Evolutionary conservation across 2,113 vertebrate genomes (phyloP), one percentile per base, ranked within the genome.

Genomic region (Coptodon bakossiorum): DNA sequence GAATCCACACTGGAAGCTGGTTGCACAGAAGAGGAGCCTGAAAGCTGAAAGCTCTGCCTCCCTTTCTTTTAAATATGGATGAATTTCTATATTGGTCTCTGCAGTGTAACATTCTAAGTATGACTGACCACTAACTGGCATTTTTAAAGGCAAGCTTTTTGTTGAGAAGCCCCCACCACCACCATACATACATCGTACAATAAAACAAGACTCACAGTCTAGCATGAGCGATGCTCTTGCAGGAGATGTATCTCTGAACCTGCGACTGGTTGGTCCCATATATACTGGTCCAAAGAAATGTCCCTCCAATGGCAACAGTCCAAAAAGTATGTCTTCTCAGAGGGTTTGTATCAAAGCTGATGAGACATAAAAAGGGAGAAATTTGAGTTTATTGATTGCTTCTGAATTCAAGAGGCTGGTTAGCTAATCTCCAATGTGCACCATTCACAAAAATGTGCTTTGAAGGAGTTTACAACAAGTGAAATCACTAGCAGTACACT

Each of bases 211-310:
- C 98, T 98, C 95, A 99, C 98, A 98, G 4, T 97, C 97, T 98
- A 83, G 98, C 98, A 0, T 99, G 98, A 71, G 96, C 95, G 90
- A 97, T 94, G 92, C 17, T 98, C 95, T 98, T 99, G 96, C 99
- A 99, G 48, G 99, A 96, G 90, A 98, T 97, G 88, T 98, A 99
- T 96, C 98, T 96, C 92, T 99, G 99, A 81, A 99, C 98, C 95
- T 99, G 99, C 34, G 98, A 97, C 83, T 99, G 99, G 94, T 98
- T 99, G 92, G 97, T 91, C 2, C 97, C 98, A 1, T 98, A 99
- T 87, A 99, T 95, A 40, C 96, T 89, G 80, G 96, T 94, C 98
- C 98, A 99, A 0, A 97, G 96, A 90, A 99, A 98, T 17, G 97
- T 96, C 22, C 98, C 98, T 40, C 99, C 99, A 29, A 98, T 84